A percentile compares a stretch with the other conserved stretches of the same genome.
Evolutionary conservation across 2,888 invertebrate genomes (phyloP).

Genomic region (Hypsopygia costalis): DNA sequence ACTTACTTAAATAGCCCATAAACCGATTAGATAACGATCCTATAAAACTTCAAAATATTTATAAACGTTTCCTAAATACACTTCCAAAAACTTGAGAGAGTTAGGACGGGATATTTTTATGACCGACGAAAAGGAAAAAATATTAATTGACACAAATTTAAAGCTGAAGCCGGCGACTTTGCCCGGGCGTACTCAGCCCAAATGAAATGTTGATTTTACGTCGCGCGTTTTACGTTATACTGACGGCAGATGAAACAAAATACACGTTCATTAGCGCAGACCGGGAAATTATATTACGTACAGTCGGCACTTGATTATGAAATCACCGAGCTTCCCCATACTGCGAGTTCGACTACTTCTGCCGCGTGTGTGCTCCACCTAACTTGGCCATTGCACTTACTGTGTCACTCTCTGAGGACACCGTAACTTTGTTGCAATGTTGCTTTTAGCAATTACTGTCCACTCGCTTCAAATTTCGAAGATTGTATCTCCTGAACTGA

Average conservation of each 20-base stretch:
- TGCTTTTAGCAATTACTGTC: background rate
- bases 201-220: slow-evolving; percentile 70
- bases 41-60: slow-evolving; percentile 1
- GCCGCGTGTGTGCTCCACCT: slow-evolving; percentile 14
- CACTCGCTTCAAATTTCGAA: background rate
- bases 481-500: background rate
- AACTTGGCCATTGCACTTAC: slow-evolving; percentile 6
- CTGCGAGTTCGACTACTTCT: slow-evolving; percentile 35
- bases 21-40: background rate
- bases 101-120: slow-evolving; percentile 19
- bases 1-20: background rate
- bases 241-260: slow-evolving; percentile 71
- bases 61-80: background rate
- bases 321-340: slow-evolving; percentile 44
- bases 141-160: slow-evolving; percentile 60
- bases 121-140: slow-evolving; percentile 43
- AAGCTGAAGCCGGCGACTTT: slow-evolving; percentile 38
- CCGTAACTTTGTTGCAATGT: slow-evolving; percentile 1
- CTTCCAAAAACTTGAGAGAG: background rate
- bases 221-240: slow-evolving; percentile 51
- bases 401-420: slow-evolving; percentile 3
- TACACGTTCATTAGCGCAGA: slow-evolving; percentile 73
- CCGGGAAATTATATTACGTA: slow-evolving; percentile 64
- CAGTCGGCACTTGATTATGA: slow-evolving; percentile 65
- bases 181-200: slow-evolving; percentile 36